Evolutionary conservation across 2,888 invertebrate species (phyloP), one percentile per base, ranked within the genome.

Genomic region (Dasysyrphus albostriatus): DNA sequence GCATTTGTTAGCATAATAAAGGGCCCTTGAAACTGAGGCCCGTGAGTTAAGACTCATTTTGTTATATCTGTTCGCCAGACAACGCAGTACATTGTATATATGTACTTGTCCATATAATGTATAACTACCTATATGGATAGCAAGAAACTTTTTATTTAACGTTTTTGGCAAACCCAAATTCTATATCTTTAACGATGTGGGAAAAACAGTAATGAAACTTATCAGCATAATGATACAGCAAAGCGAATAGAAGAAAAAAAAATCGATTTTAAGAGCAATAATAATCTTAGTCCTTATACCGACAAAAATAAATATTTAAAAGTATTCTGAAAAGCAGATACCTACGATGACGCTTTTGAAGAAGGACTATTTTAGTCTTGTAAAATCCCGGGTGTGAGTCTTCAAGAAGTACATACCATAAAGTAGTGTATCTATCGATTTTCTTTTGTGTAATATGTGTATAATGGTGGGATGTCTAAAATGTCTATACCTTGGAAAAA

Each of bases 391-490:
- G 47, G n/a, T 44, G 42, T 74, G 59, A 59, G 42, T 74, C 42
- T 32, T n/a, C 2, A 34, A 16, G 19, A 74, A 79, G 63, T 65
- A 73, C 8, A 29, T 32, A n/a, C 14, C 56, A 56, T 32, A 74
- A 56, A 65, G 16, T n/a, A 65, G 16, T n/a, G 32, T 32, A 54
- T 58, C 67, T 61, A 73, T 83, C 65, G 72, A 77, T 83, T 83
- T 83, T 67, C 24, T 42, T 67, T 72, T 58, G 58, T 19, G 3
- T 32, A n/a, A 14, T 29, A 10, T 56, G n/a, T 24, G 6, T 24
- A 14, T 56, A 32, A n/a, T 56, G 56, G 32, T 32, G n/a, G 80
- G 59, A 32, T 58, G 37, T 69, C n/a, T 9, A 24, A 49, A 49
- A 19, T 49, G 9, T 49, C 19, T 49, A 16, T 49, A 49, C 49